phyloP scores from a whole-genome alignment of 2,888 invertebrate species.

The Tetropium fuscum region DNA sequence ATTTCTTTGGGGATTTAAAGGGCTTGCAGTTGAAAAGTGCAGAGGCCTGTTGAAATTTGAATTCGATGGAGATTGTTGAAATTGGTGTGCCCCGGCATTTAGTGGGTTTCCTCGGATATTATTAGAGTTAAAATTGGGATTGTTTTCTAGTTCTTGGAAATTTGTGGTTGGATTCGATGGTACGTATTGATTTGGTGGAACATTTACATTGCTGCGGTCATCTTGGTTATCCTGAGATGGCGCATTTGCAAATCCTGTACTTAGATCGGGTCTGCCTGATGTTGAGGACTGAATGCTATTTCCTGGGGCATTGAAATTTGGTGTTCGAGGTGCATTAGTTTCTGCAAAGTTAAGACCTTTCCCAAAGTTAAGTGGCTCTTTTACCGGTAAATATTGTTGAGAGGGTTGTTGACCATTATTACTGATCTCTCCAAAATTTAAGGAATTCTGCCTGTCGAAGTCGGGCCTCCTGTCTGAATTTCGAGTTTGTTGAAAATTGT shows the following conservation, averaged over 20 bases:
- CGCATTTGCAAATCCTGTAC: too few relatives aligned
- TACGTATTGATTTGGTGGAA: conserved; percentile 5
- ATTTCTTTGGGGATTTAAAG: conserved; percentile 5
- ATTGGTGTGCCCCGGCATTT: neutral
- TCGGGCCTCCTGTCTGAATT: neutral
- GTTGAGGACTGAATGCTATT: neutral
- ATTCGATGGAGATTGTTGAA: neutral
- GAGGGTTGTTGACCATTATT: neutral
- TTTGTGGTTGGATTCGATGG: neutral
- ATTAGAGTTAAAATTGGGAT: conserved; percentile 4
- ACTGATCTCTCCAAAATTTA: too few relatives aligned
- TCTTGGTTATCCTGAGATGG: too few relatives aligned
- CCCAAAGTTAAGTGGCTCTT: neutral
- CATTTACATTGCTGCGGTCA: neutral
- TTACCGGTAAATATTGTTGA: conserved; percentile 7
- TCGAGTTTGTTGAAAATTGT: conserved; percentile 20
- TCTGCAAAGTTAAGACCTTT: neutral
- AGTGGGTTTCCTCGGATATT: neutral
- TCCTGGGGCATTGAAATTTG: neutral
- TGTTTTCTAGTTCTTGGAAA: neutral
- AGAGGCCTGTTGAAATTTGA: neutral
- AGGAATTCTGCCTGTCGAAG: neutral
- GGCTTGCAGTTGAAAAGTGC: neutral
- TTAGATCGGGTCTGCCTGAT: neutral
- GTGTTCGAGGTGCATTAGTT: neutral